A percentile compares a stretch with the other conserved stretches of the same genome.
Conservation (phyloP, 2,113 vertebrate species). For the Nothoprocta perdicaria region DNA sequence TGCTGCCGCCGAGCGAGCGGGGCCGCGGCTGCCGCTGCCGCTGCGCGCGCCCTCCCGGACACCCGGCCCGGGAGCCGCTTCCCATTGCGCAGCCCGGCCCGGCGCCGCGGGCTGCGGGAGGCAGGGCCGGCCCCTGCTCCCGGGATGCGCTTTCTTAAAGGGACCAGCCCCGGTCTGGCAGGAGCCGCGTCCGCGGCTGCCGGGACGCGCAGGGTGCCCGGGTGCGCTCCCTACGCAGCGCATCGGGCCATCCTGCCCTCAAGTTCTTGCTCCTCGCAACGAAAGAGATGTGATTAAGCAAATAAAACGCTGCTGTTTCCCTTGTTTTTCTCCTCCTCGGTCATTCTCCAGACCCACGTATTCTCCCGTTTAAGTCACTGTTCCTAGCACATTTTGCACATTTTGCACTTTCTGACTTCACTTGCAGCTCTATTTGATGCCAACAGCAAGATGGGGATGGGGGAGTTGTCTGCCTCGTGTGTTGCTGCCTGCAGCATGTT, state of each 20-base stretch:
- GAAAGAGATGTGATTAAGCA: background rate
- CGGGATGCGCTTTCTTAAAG: conserved; percentile 74
- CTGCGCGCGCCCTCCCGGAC: background rate
- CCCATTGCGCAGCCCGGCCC: conserved; percentile 33
- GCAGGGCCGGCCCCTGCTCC: conserved; percentile 49
- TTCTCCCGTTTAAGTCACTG: background rate
- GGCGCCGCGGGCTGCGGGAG: conserved; percentile 32
- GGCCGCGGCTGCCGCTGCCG: background rate
- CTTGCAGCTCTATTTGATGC: background rate
- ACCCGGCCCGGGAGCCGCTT: conserved; percentile 29
- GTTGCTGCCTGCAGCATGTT: background rate
- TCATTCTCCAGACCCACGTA: background rate
- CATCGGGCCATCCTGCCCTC: background rate
- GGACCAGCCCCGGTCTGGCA: conserved; percentile 20
- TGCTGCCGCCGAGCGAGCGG: background rate
- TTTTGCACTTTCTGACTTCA: background rate
- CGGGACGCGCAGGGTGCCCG: background rate
- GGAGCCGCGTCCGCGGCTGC: background rate
- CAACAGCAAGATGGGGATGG: background rate
- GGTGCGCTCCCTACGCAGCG: no score
- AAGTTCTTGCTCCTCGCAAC: background rate
- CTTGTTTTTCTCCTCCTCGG: background rate
- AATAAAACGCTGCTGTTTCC: background rate
- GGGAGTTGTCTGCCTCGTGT: background rate
- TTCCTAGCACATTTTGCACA: background rate